Conservation (phyloP, 1,140 invertebrate species). For the Neotoxoptera formosana region DNA sequence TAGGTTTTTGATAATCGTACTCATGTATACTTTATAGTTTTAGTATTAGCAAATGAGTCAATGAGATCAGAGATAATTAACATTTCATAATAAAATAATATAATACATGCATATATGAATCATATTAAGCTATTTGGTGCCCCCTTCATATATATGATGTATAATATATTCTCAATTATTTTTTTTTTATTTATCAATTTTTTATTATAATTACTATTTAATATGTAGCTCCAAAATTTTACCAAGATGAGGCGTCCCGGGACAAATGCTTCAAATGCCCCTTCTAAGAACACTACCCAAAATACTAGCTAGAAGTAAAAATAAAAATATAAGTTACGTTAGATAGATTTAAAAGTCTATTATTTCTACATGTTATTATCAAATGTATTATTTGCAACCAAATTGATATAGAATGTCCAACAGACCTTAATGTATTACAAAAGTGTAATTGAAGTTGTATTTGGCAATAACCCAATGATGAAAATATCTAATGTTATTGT, state of each 20-base stretch:
- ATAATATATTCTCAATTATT: background rate
- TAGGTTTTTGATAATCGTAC: background rate
- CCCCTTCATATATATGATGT: too few relatives aligned
- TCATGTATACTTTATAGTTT: too few relatives aligned
- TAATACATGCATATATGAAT: background rate
- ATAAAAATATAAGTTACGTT: too few relatives aligned
- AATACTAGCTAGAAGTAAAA: too few relatives aligned
- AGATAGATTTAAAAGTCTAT: background rate
- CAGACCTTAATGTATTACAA: background rate
- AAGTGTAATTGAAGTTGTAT: background rate
- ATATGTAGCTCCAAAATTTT: too few relatives aligned
- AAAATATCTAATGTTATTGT: slow-evolving; percentile 33
- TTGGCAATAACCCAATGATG: slow-evolving; percentile 40
- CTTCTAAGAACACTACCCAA: too few relatives aligned
- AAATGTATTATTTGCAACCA: background rate
- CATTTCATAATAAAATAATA: background rate
- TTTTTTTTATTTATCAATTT: too few relatives aligned
- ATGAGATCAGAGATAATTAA: background rate
- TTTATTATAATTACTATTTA: too few relatives aligned
- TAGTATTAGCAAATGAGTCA: background rate
- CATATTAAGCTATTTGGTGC: background rate
- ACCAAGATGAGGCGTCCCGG: too few relatives aligned
- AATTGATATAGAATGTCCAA: background rate
- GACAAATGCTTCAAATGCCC: too few relatives aligned
- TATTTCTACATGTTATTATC: background rate